Base-by-base conservation (phyloP, 1,140 invertebrate genomes). In the Nilaparvata lugens region DNA sequence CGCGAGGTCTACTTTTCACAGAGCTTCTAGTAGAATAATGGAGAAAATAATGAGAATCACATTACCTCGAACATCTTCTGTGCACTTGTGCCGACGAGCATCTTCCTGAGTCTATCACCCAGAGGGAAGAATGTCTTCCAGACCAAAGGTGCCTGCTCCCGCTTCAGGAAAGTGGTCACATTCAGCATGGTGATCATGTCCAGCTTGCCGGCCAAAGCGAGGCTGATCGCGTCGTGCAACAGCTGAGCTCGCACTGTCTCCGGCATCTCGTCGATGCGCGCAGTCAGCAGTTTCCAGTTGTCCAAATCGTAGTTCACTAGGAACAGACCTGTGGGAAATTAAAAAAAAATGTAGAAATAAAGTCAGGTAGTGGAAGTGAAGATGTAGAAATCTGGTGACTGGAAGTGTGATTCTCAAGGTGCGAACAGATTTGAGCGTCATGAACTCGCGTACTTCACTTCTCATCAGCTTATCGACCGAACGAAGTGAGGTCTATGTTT, bases 291-390 rank as follows among this genome's bases (percentile, higher is more conserved):
- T 62, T 83, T 79, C 90, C 89, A 92, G 68, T 91, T 91, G n/a
- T 78, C 69, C 5, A 71, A 62, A 64, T 92, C 89, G 68, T 92
- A 92, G 67, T 91, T 91, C 0, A 92, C 89, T 5, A 87, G 82
- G 69, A 86, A 91, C 57, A 89, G 87, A 1, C 85, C 86, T 83
- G 68, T 83, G 68, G 23, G 60, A 24, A 23, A 21, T 16, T 4
- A 21, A 18, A 28, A 53, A 53, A 5, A 28, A 28, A 6, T 53
- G n/a, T 4, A 5, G n/a, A 18, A 53, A 21, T 4, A 4, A 53
- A n/a, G n/a, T n/a, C n/a, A n/a, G n/a, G n/a, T n/a, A n/a, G n/a
- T n/a, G n/a, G n/a, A n/a, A n/a, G n/a, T n/a, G n/a, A n/a, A n/a
- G n/a, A n/a, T n/a, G n/a, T n/a, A n/a, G n/a, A n/a, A n/a, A n/a